Base-by-base conservation (phyloP, 2,888 invertebrate genomes). In the Sussaba pulchella region DNA sequence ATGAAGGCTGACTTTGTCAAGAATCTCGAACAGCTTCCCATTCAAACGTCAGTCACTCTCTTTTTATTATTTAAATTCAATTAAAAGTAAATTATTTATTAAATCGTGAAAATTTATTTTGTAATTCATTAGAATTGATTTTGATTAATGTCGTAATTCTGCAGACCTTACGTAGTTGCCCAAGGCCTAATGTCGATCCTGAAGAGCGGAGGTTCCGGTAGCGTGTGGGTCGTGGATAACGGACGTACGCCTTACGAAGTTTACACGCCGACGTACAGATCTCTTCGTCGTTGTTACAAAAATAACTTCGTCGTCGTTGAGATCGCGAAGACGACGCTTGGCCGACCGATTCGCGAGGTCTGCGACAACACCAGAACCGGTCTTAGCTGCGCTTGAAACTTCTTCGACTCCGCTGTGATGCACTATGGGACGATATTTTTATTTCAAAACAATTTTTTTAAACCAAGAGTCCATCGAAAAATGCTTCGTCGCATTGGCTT, bases 1-100 rank as follows among this genome's bases (percentile, higher is more conserved):
- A 91, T 91, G 91, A 91, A 91, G 57, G 91, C 91, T 0, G 91
- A 91, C 61, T 91, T 91, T 45, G 91, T 91, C 0, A 91, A 90
- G 54, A 91, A 87, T 69, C 87, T 91, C 9, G 91, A 91, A 36
- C 87, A 89, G 50, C 69, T 90, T 0, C 85, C 90, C 2, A 91
- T 91, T 77, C 91, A 91, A 82, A 91, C 91, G 91, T 91, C 50
- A 89, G 90, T 85, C 3, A 3, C 17, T 24, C 14, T 17, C 0
- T 8, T 52, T n/a, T n/a, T 9, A 10, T 36, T 24, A 0, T 6
- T 1, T 1, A 57, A 57, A 36, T 14, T 0, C 0, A 26, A n/a
- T n/a, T n/a, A n/a, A n/a, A n/a, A n/a, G n/a, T 19, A 63, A 8
- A 31, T 59, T 21, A 6, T n/a, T 3, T 1, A 0, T 19, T 47